A percentile compares a stretch with the other conserved stretches of the same genome.
These are phyloP conservation scores for Hirtodrosophila trivittata DNA, from an alignment of 2,888 invertebrate genomes.

Conservation along the genomic window DNA sequence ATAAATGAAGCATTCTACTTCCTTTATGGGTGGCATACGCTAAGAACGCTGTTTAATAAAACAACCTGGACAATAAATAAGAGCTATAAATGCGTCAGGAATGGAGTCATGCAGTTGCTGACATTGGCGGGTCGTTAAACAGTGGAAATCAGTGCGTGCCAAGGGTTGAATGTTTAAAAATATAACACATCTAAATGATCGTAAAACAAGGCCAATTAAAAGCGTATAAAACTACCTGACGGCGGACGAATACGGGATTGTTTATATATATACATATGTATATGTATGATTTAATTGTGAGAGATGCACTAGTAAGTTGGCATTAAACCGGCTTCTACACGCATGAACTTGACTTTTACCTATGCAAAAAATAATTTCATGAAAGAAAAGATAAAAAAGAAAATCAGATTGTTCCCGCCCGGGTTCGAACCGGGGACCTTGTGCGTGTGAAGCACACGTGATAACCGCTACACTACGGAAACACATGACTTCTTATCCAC, in stretches of 20 bases:
- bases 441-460: conserved; percentile 84
- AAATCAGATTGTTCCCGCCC: conserved; percentile 78
- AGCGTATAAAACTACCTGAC: conserved; percentile 47
- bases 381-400: conserved; percentile 14
- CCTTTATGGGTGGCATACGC: conserved; percentile 61
- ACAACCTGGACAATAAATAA: conserved; percentile 47
- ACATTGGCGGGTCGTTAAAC: conserved; percentile 67
- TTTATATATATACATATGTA: too few relatives aligned
- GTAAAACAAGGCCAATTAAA: conserved; percentile 67
- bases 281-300: too few relatives aligned
- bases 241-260: too few relatives aligned
- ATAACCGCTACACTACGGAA: conserved; percentile 84
- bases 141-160: conserved; percentile 55
- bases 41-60: conserved; percentile 38
- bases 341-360: conserved; percentile 48
- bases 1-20: conserved; percentile 23
- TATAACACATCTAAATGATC: conserved; percentile 57
- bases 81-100: conserved; percentile 57
- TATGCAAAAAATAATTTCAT: conserved; percentile 32
- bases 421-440: conserved; percentile 84
- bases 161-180: conserved; percentile 70
- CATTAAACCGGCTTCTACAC: conserved; percentile 32
- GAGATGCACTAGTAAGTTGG: conserved; percentile 21
- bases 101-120: conserved; percentile 44
- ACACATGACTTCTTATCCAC: conserved; percentile 47